Evolutionary conservation across 2,888 invertebrate genomes (phyloP), one percentile per base, ranked within the genome.

Genomic region (Melanostoma scalare): DNA sequence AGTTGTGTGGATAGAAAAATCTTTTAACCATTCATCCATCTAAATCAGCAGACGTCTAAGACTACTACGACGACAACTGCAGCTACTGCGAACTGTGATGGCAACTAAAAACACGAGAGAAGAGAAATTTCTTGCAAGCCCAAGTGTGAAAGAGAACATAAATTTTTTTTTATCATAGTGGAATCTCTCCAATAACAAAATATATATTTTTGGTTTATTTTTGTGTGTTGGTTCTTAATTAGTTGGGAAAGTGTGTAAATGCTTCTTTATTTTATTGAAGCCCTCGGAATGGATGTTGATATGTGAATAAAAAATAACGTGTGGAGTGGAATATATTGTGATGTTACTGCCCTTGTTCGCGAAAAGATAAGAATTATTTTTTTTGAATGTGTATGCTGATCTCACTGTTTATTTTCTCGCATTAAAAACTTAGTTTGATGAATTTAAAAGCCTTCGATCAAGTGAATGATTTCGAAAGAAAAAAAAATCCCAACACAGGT

Each of bases 1-100:
- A 79, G 55, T 81, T 67, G 71, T 71, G 79, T 80, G 67, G 44
- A 79, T 46, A 74, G 73, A 68, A 79, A 73, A 55, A 67, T 38
- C 9, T 46, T 31, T 40, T 35, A 52, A 73, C 60, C 76, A 71
- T 58, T 61, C 68, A 82, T 77, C 61, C 68, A 81, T 72, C 63
- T 56, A 77, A 77, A 72, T 61, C 60, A 72, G 72, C 67, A 72
- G 60, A 77, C 71, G 65, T 65, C 69, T 68, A 71, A 55, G 79
- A 80, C 71, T 63, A 74, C 65, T 58, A 65, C 74, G 33, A 63
- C 63, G 78, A 72, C 61, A 56, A 78, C 77, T 58, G 60, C 58
- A 63, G 52, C 71, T 42, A 71, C 52, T 78, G 77, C 65, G 42
- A 42, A 9, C 9, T 8, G 5, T n/a, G 72, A 78, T 55, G 52